Evolutionary conservation across 2,113 vertebrate genomes (phyloP), one percentile per base, ranked within the genome.

Genomic region (Oreotragus oreotragus): DNA sequence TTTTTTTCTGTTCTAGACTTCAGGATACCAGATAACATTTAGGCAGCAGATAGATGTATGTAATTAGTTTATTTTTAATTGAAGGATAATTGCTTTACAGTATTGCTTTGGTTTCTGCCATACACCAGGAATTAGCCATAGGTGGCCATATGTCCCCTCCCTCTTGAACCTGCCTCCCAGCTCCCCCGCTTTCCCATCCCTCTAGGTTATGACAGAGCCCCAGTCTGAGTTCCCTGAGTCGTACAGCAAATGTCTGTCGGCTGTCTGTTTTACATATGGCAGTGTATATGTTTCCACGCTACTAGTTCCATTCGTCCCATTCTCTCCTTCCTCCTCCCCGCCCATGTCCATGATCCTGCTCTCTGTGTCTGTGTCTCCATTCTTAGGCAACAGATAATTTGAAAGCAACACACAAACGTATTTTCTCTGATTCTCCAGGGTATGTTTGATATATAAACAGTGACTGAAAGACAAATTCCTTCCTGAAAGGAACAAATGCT

Each of bases 391-490:
- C n/a, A 49, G 62, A 88, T 88, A 92, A 86, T 73, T 90, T 93
- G 17, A 77, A 97, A 81, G 43, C n/a, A 28, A 33, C 33, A 43
- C 28, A 30, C 30, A 51, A 55, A 86, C 91, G 77, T 33, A 49
- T 87, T 95, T 84, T 93, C 58, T 90, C 57, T 73, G 53, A 16
- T 19, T 57, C 79, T 94, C 17, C 49, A 39, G 73, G 85, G 62
- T 60, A 64, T 55, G 12, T 88, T 55, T 93, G 62, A 84, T 77
- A 87, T 90, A 36, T 83, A 92, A 97, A 94, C 81, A 88, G 62
- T n/a, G 64, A 93, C 33, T 21, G 36, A 47, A 91, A 88, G 88
- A 88, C 73, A 94, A 90, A 87, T 96, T 90, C 36, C 51, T 92
- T 96, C 55, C 49, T 30, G 51, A 84, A 79, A 96, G 80, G 57